phyloP scores from a whole-genome alignment of 2,888 invertebrate genomes.

The Leucophenga maculata region DNA sequence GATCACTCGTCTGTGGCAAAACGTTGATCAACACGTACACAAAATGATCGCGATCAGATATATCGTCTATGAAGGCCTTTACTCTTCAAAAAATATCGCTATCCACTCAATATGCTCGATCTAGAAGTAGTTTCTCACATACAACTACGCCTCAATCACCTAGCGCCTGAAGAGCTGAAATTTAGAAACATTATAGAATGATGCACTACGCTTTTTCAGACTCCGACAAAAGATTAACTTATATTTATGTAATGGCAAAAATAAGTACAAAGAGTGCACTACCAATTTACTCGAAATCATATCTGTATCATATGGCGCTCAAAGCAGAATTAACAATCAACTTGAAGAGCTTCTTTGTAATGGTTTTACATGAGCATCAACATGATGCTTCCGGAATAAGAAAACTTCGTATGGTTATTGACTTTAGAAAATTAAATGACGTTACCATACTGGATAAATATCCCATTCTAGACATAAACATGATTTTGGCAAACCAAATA shows the following conservation, averaged over 20 bases:
- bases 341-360: conserved; percentile 52
- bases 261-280: conserved; percentile 53
- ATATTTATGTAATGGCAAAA: conserved; percentile 50
- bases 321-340: no score
- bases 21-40: no score
- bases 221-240: neutral
- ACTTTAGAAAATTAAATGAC: neutral
- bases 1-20: no score
- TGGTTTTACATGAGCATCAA: conserved; percentile 48
- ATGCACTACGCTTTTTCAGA: neutral
- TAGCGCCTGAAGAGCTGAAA: neutral
- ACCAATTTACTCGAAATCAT: conserved; percentile 57
- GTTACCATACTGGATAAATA: conserved; percentile 14
- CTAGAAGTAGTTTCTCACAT: neutral
- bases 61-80: no score
- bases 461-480: conserved; percentile 32
- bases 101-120: neutral
- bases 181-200: neutral
- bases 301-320: conserved; percentile 59
- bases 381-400: conserved; percentile 29
- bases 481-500: conserved; percentile 13
- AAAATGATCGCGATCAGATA: no score
- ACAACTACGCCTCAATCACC: neutral
- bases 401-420: conserved; percentile 19
- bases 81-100: neutral